Percentiles rank a stretch among this genome's conserved stretches.
phyloP scores from a whole-genome alignment of 2,113 vertebrate species.

The Colaptes auratus region DNA sequence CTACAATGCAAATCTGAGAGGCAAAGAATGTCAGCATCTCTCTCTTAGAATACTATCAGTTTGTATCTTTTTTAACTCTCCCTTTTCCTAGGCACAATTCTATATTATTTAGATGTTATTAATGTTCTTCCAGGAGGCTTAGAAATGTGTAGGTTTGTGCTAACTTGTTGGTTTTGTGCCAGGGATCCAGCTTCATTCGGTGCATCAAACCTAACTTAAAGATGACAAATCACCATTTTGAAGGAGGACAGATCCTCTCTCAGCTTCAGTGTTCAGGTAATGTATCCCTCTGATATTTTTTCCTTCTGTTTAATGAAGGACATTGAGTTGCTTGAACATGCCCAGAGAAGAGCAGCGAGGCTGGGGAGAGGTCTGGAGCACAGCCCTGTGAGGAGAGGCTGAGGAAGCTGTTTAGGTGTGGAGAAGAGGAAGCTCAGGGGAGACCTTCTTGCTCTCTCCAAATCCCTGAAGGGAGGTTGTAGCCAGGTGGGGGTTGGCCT shows the following conservation, averaged over 20 bases:
- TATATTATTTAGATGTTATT: background rate
- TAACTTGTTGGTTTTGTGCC: conserved; percentile 22
- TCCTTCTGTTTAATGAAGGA: background rate
- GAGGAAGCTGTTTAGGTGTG: no score
- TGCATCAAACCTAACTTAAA: conserved; percentile 98
- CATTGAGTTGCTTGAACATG: no score
- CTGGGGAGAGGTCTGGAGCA: no score
- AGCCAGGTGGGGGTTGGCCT: no score
- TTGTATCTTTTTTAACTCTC: background rate
- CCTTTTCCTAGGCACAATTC: background rate
- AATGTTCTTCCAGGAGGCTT: background rate
- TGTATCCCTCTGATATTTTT: background rate
- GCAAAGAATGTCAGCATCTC: background rate
- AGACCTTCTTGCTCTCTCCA: no score
- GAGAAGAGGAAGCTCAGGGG: no score
- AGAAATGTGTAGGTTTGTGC: background rate
- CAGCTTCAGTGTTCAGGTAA: conserved; percentile 98
- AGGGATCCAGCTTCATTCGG: conserved; percentile 98
- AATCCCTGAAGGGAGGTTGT: no score
- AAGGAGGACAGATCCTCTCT: conserved; percentile 96
- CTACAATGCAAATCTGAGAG: background rate
- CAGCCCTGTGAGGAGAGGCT: no score
- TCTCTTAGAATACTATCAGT: background rate
- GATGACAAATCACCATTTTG: conserved; percentile 96
- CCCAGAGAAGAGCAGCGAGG: no score